Evolutionary conservation across 2,888 invertebrate genomes (phyloP).

Genomic region (Drosophila suboccidentalis): DNA sequence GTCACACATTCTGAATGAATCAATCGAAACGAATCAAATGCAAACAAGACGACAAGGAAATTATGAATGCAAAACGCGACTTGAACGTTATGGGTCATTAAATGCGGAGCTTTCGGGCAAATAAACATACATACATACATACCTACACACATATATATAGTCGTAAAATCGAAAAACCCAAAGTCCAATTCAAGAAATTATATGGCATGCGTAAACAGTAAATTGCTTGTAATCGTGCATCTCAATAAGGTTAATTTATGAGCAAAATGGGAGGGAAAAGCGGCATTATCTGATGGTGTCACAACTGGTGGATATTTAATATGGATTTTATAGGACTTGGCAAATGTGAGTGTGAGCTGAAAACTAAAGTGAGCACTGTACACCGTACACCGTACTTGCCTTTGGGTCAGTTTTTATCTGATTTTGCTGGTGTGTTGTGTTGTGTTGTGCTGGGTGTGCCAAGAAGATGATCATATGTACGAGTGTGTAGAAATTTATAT

Average conservation of each 20-base stretch:
- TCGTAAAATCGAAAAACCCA: slow-evolving; percentile 12
- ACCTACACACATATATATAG: background rate
- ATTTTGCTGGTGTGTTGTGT: slow-evolving; percentile 42
- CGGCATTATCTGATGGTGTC: slow-evolving; percentile 72
- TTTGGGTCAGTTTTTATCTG: slow-evolving; percentile 45
- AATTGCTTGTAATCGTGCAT: slow-evolving; percentile 73
- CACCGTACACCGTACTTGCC: slow-evolving; percentile 2
- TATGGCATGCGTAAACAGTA: slow-evolving; percentile 74
- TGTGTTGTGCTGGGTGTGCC: slow-evolving; percentile 40
- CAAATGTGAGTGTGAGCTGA: slow-evolving; percentile 55
- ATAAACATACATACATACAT: slow-evolving; percentile 14
- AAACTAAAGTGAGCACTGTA: slow-evolving; percentile 24
- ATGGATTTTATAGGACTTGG: slow-evolving; percentile 50
- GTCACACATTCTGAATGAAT: slow-evolving; percentile 58
- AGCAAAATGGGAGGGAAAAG: slow-evolving; percentile 13
- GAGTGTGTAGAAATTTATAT: slow-evolving; percentile 2
- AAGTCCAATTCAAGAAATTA: slow-evolving; percentile 50
- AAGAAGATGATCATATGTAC: slow-evolving; percentile 23
- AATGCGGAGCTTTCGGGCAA: slow-evolving; percentile 57
- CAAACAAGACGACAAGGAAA: slow-evolving; percentile 6
- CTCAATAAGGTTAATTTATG: slow-evolving; percentile 71
- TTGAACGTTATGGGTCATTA: slow-evolving; percentile 69
- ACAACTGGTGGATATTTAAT: slow-evolving; percentile 64
- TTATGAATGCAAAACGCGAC: slow-evolving; percentile 62
- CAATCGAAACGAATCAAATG: slow-evolving; percentile 32